phyloP scores from a whole-genome alignment of 2,113 vertebrate genomes.

The Pipra filicauda region DNA sequence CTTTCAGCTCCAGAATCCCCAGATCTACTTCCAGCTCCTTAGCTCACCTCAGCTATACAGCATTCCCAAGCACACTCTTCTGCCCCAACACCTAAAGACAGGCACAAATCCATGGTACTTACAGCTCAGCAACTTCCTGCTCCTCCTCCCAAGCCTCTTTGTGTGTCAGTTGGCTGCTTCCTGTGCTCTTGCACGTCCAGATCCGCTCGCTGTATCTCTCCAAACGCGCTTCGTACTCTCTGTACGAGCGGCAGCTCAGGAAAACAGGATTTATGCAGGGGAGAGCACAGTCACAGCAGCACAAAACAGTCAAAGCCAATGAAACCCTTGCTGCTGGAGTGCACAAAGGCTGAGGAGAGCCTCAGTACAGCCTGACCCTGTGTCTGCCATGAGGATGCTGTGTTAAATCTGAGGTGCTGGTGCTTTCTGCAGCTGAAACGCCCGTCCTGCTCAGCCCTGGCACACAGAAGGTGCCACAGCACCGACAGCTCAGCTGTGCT shows the following conservation, averaged over 20 bases:
- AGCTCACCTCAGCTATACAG: background rate
- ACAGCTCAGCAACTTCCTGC: conserved; percentile 98
- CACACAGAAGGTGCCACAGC: background rate
- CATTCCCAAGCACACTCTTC: background rate
- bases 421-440: background rate
- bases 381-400: background rate
- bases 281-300: background rate
- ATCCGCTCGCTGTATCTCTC: conserved; percentile 88
- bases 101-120: conserved; percentile 70
- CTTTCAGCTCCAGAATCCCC: background rate
- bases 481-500: background rate
- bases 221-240: conserved; percentile 92
- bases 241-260: conserved; percentile 79
- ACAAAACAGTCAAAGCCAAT: background rate
- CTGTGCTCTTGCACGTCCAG: conserved; percentile 98
- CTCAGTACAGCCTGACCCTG: background rate
- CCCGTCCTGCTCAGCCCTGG: background rate
- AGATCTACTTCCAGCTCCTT: background rate
- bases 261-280: conserved; percentile 65
- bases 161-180: conserved; percentile 95
- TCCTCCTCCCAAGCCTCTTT: conserved; percentile 99
- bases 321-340: background rate
- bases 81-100: background rate
- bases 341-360: background rate
- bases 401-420: rapidly evolving